A percentile compares a stretch with the other conserved stretches of the same genome.
Conservation (phyloP, 2,797 vertebrate species). For the Sylvilagus floridanus region DNA sequence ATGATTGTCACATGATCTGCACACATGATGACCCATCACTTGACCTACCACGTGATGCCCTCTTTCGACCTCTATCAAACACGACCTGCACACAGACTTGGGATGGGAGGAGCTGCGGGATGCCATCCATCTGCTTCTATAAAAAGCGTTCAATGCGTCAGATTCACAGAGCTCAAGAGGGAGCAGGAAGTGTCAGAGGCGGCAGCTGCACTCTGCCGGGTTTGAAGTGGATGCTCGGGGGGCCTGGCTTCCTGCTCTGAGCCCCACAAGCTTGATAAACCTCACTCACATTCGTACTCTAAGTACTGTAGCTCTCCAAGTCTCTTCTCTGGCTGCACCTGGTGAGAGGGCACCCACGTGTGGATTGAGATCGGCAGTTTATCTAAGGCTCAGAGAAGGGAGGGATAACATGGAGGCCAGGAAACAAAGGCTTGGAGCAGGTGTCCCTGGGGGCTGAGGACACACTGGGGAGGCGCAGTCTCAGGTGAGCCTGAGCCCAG, state of each 20-base stretch:
- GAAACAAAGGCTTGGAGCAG: background rate
- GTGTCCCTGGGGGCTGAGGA: background rate
- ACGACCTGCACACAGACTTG: too few relatives aligned
- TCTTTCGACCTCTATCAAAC: too few relatives aligned
- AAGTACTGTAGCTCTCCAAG: background rate
- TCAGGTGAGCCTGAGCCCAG: too few relatives aligned
- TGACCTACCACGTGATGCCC: too few relatives aligned
- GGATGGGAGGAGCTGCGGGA: background rate
- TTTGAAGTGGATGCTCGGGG: background rate
- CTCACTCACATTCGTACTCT: accelerated
- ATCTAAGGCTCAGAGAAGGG: background rate
- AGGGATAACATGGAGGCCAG: background rate
- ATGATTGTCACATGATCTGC: too few relatives aligned
- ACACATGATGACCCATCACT: too few relatives aligned
- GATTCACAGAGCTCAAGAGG: accelerated
- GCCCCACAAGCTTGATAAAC: accelerated
- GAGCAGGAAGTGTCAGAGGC: background rate
- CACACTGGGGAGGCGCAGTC: background rate
- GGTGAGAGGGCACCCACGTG: too few relatives aligned
- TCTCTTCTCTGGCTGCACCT: background rate
- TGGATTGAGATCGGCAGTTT: too few relatives aligned
- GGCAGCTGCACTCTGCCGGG: accelerated
- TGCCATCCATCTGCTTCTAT: accelerated
- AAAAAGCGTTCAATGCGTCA: background rate
- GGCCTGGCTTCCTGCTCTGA: too few relatives aligned